A percentile compares a stretch with the other conserved stretches of the same genome.
Evolutionary conservation across 1,140 invertebrate genomes (phyloP).

Genomic region (Solenopsis fugax): DNA sequence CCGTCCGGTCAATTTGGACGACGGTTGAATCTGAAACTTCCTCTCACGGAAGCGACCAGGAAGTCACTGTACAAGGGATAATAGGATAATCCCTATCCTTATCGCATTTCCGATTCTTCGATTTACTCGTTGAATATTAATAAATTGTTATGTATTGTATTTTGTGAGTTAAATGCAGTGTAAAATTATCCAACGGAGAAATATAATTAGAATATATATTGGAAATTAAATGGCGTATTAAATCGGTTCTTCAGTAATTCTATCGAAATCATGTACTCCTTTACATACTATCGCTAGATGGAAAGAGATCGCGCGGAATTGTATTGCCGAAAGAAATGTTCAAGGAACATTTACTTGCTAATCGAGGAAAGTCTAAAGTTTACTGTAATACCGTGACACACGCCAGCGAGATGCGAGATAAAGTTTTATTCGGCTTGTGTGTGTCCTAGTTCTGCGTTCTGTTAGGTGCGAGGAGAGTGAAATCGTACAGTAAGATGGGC

Average conservation of each 20-base stretch:
- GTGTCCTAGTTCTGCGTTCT: conserved; percentile 26
- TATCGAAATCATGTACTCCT: background rate
- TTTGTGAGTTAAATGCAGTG: background rate
- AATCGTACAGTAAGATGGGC: conserved; percentile 63
- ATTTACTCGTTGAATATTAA: conserved; percentile 47
- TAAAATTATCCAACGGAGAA: background rate
- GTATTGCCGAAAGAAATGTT: background rate
- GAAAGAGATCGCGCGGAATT: background rate
- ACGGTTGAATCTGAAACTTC: conserved; percentile 73
- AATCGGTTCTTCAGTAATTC: background rate
- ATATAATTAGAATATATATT: conserved; percentile 20
- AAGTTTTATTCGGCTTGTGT: conserved; percentile 37
- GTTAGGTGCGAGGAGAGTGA: conserved; percentile 49
- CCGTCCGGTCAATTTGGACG: conserved; percentile 76
- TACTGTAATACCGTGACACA: conserved; percentile 1
- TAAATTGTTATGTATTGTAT: conserved; percentile 35
- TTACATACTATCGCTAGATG: background rate
- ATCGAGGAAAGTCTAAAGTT: conserved; percentile 18
- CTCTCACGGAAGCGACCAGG: conserved; percentile 61
- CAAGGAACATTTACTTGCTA: conserved; percentile 16
- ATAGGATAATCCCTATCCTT: conserved; percentile 29
- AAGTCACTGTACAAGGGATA: background rate
- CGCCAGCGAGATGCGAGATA: conserved; percentile 16
- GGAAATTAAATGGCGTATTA: background rate
- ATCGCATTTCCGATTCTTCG: conserved; percentile 66